Evolutionary conservation across 2,888 invertebrate genomes (phyloP).

Genomic region (Sphaeridia pumilis): DNA sequence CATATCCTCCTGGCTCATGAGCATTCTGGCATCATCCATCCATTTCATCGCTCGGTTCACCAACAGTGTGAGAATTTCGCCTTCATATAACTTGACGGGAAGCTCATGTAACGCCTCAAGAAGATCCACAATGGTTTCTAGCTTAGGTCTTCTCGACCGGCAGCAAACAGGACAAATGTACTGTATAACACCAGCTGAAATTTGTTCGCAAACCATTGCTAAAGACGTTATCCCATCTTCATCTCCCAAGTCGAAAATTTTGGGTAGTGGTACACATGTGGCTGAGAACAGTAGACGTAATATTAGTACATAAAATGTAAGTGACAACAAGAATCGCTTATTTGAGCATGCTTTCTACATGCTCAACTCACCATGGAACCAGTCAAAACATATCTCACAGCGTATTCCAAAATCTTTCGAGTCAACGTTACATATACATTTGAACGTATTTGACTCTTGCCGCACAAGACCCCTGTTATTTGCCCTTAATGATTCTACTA

Average conservation of each 20-base stretch:
- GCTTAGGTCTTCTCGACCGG: conserved; percentile 69
- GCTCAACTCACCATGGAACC: conserved; percentile 72
- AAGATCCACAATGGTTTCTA: conserved; percentile 67
- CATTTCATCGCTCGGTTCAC: conserved; percentile 92
- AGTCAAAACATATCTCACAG: conserved; percentile 89
- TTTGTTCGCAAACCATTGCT: conserved; percentile 26
- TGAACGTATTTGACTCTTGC: conserved; percentile 47
- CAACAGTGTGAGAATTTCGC: conserved; percentile 82
- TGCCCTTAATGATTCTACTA: conserved; percentile 48
- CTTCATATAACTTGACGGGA: conserved; percentile 72
- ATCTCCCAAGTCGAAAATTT: conserved; percentile 44
- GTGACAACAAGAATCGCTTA: too few species aligned
- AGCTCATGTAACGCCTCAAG: conserved; percentile 61
- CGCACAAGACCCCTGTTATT: conserved; percentile 45
- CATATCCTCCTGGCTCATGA: conserved; percentile 17
- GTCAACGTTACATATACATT: conserved; percentile 77
- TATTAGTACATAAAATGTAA: too few species aligned
- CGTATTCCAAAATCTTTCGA: conserved; percentile 77
- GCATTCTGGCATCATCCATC: conserved; percentile 47
- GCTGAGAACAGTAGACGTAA: too few species aligned
- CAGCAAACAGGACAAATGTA: conserved; percentile 81
- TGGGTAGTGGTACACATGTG: conserved; percentile 53
- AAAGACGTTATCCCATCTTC: conserved; percentile 34
- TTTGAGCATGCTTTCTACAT: conserved; percentile 14
- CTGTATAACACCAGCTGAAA: conserved; percentile 48